Evolutionary conservation across 2,888 invertebrate species (phyloP).

Genomic region (Vesta saturnalis): DNA sequence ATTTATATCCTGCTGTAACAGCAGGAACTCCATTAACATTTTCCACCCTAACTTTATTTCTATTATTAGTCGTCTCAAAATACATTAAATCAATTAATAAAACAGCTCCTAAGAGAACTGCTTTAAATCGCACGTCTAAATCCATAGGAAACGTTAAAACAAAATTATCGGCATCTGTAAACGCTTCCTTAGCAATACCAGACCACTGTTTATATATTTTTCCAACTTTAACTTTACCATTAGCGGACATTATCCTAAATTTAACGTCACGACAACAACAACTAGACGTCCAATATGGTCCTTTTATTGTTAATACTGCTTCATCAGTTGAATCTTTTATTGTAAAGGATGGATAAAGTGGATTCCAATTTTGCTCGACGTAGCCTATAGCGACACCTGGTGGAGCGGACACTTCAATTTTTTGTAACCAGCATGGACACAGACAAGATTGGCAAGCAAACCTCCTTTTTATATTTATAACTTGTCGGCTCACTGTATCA

Average conservation of each 20-base stretch:
- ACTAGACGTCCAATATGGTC: conserved; percentile 81
- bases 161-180: conserved; percentile 20
- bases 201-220: conserved; percentile 87
- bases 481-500: conserved; percentile 84
- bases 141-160: conserved; percentile 63
- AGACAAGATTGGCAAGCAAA: conserved; percentile 84
- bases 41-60: background rate
- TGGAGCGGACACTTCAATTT: conserved; percentile 79
- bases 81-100: conserved; percentile 68
- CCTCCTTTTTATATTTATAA: conserved; percentile 85
- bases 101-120: conserved; percentile 76
- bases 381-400: conserved; percentile 76
- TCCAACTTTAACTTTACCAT: conserved; percentile 77
- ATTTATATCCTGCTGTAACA: background rate
- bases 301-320: conserved; percentile 80
- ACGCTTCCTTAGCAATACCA: conserved; percentile 63
- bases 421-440: conserved; percentile 86
- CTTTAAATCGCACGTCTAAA: conserved; percentile 81
- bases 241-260: conserved; percentile 77
- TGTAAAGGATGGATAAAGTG: conserved; percentile 76
- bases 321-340: conserved; percentile 80
- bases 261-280: conserved; percentile 86
- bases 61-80: background rate
- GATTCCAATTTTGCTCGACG: conserved; percentile 80
- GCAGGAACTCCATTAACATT: background rate